These are phyloP conservation scores for Nannoperca australis DNA, from an alignment of 2,797 vertebrate genomes.

Conservation along the genomic window DNA sequence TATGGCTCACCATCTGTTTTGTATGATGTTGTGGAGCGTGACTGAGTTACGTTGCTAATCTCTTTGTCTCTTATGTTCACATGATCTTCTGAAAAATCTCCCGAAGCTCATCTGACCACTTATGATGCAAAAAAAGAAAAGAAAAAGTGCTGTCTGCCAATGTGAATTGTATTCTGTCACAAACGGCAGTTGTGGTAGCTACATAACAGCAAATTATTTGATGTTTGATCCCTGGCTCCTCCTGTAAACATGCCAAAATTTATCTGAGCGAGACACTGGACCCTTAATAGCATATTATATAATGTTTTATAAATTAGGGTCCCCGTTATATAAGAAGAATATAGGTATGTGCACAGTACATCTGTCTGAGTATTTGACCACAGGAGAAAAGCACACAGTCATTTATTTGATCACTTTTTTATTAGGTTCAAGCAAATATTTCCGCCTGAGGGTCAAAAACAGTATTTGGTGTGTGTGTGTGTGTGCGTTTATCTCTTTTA, in stretches of 20 bases:
- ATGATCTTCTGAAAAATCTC: not conserved
- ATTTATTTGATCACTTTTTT: not conserved
- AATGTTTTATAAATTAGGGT: not conserved
- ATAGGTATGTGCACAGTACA: not conserved
- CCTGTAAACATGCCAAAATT: too few relatives aligned
- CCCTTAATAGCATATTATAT: not conserved
- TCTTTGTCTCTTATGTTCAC: not conserved
- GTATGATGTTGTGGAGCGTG: not conserved
- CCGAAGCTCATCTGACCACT: not conserved
- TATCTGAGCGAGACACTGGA: not conserved
- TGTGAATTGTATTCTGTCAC: not conserved
- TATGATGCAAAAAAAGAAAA: not conserved
- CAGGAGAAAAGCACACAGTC: not conserved
- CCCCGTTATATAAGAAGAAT: too few relatives aligned
- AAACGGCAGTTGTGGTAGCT: not conserved
- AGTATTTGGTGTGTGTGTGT: not conserved
- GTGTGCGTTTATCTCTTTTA: not conserved
- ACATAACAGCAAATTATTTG: not conserved
- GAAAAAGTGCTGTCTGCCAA: too few relatives aligned
- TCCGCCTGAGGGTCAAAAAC: not conserved
- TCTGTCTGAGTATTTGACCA: not conserved
- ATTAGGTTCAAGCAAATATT: not conserved
- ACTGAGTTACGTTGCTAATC: not conserved
- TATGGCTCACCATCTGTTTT: not conserved
- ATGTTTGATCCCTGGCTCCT: not conserved